Evolutionary conservation across 2,888 invertebrate genomes (phyloP), one percentile per base, ranked within the genome.

Genomic region (Peribatodes rhomboidaria): DNA sequence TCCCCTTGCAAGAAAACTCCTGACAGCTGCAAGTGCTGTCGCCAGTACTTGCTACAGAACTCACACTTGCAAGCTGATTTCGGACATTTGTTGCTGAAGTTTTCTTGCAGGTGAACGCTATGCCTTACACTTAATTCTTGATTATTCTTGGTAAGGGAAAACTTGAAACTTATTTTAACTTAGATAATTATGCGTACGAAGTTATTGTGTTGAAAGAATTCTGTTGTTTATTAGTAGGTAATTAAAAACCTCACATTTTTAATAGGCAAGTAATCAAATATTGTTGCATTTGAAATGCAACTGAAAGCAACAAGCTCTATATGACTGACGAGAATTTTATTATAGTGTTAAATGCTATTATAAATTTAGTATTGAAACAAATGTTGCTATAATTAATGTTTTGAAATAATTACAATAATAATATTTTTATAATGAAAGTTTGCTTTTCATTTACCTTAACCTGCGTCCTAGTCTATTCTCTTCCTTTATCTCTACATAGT

Each of bases 281-380:
- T 18, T 14, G 14, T 16, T 9, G 16, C 16, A 41, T 41, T 41
- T 41, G 4, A 41, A 41, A 41, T 16, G 7, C 11, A 4, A 9
- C 14, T 9, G 10, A 49, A 7, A 14, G 14, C 53, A 41, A 33
- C 42, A 53, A 11, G 27, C 27, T 20, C 14, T 59, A 56, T 65
- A 58, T 42, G 58, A 66, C 61, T 66, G 58, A 61, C 22, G 39
- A 57, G 41, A 61, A 9, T 14, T 42, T 47, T 61, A 56, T 54
- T 50, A 18, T 11, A 18, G 13, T 35, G 18, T 50, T 35, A 11
- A 50, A 35, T 50, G 35, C 50, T 50, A 50, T 50, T 35, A 18
- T 37, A 18, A 37, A 20, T 18, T 35, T 18, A 8, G 31, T 9
- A 31, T 16, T 49, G 9, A 33, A 27, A 49, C 33, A 4, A 49